Evolutionary conservation across 2,113 vertebrate genomes (phyloP).

Genomic region (Meles meles): DNA sequence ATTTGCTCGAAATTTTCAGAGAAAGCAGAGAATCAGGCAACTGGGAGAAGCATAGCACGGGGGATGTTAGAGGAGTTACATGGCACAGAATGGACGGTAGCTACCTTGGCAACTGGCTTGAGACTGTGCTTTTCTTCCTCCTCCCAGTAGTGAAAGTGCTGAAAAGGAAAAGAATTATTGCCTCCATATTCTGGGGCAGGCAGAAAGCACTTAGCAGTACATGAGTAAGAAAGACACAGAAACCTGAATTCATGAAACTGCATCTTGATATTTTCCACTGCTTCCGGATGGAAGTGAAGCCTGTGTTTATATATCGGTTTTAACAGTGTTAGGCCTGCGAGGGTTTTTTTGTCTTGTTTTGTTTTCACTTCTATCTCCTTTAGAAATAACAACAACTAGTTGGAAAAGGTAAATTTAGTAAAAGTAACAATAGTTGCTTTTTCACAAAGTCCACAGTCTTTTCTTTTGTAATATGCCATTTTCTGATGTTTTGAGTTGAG

Average conservation of each 20-base stretch:
- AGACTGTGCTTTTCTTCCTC: neutral
- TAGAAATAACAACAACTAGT: neutral
- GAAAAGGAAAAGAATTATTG: neutral
- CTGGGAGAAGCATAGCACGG: neutral
- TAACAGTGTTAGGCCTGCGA: neutral
- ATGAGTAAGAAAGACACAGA: neutral
- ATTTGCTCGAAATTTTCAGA: neutral
- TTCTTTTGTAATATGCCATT: neutral
- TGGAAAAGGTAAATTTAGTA: neutral
- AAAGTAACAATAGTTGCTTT: no score
- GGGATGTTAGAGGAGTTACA: fast-evolving
- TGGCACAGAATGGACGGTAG: fast-evolving
- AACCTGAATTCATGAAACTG: neutral
- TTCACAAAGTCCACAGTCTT: neutral
- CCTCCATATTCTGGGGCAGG: no score
- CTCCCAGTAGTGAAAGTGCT: neutral
- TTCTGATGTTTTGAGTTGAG: neutral
- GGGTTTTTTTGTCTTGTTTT: neutral
- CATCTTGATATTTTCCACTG: neutral
- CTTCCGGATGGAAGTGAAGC: neutral
- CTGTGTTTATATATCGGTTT: neutral
- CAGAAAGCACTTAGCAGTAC: neutral
- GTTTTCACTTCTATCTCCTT: neutral
- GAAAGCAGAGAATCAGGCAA: neutral
- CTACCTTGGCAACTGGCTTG: neutral